Conservation (phyloP, 2,797 vertebrate species). For the Diglossa cyanea region DNA sequence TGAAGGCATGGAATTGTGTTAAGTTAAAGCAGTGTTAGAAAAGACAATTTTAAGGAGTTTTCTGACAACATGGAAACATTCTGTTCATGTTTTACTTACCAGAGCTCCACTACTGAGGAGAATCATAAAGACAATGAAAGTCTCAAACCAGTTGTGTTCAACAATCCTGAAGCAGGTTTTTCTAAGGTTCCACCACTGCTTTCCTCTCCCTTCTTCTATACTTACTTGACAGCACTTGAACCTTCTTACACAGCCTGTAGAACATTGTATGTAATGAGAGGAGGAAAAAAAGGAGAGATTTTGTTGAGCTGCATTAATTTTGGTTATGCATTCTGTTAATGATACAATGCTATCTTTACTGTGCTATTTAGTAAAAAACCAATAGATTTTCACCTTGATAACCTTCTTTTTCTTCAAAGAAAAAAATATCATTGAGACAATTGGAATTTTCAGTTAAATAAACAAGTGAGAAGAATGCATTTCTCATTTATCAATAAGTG, state of each 20-base stretch:
- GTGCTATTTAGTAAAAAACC: neutral
- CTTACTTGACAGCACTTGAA: conserved; percentile 91
- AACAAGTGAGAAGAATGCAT: neutral
- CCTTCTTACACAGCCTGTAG: conserved; percentile 83
- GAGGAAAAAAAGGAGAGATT: neutral
- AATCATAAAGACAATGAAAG: conserved; percentile 98
- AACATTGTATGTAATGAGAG: neutral
- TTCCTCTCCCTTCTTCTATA: conserved; percentile 88
- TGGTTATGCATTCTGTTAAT: neutral
- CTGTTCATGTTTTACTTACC: conserved; percentile 75
- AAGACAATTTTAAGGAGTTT: neutral
- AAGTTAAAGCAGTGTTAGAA: neutral
- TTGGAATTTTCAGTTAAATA: neutral
- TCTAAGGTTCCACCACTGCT: conserved; percentile 92
- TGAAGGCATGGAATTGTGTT: neutral
- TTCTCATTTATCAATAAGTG: neutral
- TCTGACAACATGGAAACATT: neutral
- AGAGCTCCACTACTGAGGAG: conserved; percentile 95
- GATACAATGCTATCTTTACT: neutral
- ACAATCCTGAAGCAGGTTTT: conserved; percentile 94
- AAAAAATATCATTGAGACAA: neutral
- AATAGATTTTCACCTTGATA: neutral
- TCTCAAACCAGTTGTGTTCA: conserved; percentile 98
- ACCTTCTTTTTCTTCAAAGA: neutral
- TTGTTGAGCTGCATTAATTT: neutral